A percentile compares a stretch with the other conserved stretches of the same genome.
Evolutionary conservation across 1,140 invertebrate genomes (phyloP).

Genomic region (Phthorimaea operculella): DNA sequence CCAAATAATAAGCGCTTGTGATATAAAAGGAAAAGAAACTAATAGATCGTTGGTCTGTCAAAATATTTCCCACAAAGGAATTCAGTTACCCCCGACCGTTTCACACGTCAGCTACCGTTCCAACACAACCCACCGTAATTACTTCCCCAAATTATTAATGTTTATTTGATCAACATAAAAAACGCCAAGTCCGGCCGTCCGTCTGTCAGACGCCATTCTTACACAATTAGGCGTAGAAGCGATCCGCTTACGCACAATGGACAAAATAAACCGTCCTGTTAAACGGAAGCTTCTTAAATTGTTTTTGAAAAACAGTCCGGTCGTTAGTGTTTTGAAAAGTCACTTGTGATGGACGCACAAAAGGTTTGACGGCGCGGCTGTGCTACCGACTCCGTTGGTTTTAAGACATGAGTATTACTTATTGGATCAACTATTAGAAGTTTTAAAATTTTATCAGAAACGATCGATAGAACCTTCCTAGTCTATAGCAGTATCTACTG

Average conservation of each 20-base stretch:
- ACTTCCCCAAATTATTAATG: conserved; percentile 36
- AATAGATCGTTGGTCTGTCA: no score
- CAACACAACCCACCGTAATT: conserved; percentile 23
- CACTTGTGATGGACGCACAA: conserved; percentile 19
- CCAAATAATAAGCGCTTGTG: no score
- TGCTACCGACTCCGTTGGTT: conserved; percentile 19
- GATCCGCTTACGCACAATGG: conserved; percentile 37
- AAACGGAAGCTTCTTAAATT: conserved; percentile 50
- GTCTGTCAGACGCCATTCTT: background rate
- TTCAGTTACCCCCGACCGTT: conserved; percentile 2
- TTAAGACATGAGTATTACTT: no score
- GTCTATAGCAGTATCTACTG: no score
- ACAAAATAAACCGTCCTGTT: conserved; percentile 30
- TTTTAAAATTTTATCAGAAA: no score
- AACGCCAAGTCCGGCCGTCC: conserved; percentile 4
- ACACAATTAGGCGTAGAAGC: conserved; percentile 39
- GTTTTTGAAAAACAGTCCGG: conserved; percentile 43
- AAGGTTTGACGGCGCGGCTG: conserved; percentile 12
- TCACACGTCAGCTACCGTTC: conserved; percentile 19
- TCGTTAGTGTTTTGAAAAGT: conserved; percentile 21
- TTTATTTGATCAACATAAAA: conserved; percentile 48
- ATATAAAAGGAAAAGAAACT: no score
- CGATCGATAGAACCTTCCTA: no score
- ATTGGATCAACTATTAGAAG: no score
- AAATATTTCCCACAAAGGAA: background rate